phyloP scores from a whole-genome alignment of 1,140 invertebrate genomes.

The Hylaeus volcanicus region DNA sequence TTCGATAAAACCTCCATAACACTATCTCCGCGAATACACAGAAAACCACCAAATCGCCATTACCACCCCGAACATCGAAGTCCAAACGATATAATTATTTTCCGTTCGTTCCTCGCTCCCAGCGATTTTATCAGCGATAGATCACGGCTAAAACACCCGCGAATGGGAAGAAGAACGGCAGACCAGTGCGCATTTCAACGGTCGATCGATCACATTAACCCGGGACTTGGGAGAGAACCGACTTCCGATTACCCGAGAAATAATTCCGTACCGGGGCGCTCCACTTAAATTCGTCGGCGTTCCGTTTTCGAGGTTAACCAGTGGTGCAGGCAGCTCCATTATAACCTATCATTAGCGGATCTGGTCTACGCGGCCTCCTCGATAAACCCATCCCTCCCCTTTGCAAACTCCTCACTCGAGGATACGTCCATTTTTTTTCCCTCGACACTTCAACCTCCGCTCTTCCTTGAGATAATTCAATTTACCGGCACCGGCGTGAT shows the following conservation, averaged over 20 bases:
- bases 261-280: slow-evolving; percentile 35
- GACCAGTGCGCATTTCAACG: slow-evolving; percentile 16
- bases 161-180: background rate
- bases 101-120: too few species aligned
- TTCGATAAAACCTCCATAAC: too few species aligned
- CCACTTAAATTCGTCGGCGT: slow-evolving; percentile 50
- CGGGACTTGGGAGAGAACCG: slow-evolving; percentile 12
- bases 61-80: too few species aligned
- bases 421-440: slow-evolving; percentile 24
- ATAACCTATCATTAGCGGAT: slow-evolving; percentile 64
- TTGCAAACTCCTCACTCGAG: background rate
- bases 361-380: slow-evolving; percentile 39
- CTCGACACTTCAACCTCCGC: background rate
- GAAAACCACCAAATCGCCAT: too few species aligned
- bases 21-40: too few species aligned
- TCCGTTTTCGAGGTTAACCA: slow-evolving; percentile 40
- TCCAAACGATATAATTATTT: too few species aligned
- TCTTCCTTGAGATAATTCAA: slow-evolving; percentile 53
- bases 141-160: background rate
- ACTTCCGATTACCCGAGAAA: slow-evolving; percentile 46
- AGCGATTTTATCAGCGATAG: too few species aligned
- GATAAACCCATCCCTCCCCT: slow-evolving; percentile 32
- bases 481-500: slow-evolving; percentile 53
- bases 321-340: slow-evolving; percentile 51
- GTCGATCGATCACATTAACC: slow-evolving; percentile 29